Conservation (phyloP, 2,797 vertebrate genomes). For the Arctocebus calabarensis region DNA sequence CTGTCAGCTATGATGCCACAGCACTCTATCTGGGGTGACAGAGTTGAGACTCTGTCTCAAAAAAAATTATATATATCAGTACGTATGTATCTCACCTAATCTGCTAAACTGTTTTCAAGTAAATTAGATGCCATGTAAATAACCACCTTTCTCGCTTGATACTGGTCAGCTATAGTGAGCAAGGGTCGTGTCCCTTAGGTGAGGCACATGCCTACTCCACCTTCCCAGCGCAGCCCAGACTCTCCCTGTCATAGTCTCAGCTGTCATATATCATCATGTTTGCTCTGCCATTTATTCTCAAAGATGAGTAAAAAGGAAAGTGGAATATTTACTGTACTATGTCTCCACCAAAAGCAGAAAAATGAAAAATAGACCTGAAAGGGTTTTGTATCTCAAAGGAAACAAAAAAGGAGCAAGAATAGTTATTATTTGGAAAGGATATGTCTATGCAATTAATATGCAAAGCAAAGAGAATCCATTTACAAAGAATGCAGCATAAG, state of each 20-base stretch:
- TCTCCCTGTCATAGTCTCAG: not conserved
- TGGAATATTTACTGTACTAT: not conserved
- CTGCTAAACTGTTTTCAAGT: slow-evolving; percentile 19
- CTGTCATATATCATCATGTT: not conserved
- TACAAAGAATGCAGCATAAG: not conserved
- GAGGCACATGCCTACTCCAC: fast-evolving
- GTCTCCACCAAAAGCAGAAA: slow-evolving; percentile 25
- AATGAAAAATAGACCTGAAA: not conserved
- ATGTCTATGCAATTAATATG: not conserved
- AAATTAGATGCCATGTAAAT: slow-evolving; percentile 4
- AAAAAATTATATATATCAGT: no score
- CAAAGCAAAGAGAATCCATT: not conserved
- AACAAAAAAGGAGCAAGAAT: not conserved
- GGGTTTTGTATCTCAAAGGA: not conserved
- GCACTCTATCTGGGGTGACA: no score
- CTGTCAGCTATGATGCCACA: no score
- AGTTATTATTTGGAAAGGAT: not conserved
- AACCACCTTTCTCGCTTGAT: not conserved
- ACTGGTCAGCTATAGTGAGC: not conserved
- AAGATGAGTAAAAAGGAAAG: not conserved
- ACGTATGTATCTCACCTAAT: not conserved
- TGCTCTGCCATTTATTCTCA: not conserved
- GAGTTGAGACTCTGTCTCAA: no score
- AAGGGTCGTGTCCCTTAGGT: not conserved
- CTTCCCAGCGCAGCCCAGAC: not conserved